phyloP scores from a whole-genome alignment of 2,797 vertebrate species.

The Silurus aristotelis region DNA sequence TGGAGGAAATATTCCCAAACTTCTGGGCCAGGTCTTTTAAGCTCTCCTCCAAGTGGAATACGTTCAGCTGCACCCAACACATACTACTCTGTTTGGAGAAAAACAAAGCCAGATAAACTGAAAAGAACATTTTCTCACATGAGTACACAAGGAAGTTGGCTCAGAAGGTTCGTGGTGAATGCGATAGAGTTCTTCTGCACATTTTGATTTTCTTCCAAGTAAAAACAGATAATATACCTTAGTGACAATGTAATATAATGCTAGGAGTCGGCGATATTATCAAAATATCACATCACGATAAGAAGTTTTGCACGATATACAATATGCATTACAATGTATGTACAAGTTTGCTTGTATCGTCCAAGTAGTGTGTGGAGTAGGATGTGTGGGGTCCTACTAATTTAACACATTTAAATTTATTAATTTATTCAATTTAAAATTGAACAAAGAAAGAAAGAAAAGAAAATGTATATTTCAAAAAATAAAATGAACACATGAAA shows the following conservation, averaged over 20 bases:
- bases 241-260: background rate
- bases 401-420: too few relatives aligned
- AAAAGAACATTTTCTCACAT: background rate
- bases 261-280: background rate
- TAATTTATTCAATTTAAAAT: too few relatives aligned
- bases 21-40: constrained; percentile 72
- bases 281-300: background rate
- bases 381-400: too few relatives aligned
- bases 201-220: background rate
- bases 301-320: background rate
- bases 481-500: too few relatives aligned
- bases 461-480: too few relatives aligned
- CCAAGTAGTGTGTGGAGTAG: too few relatives aligned
- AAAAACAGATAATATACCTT: background rate
- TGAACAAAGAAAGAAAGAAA: too few relatives aligned
- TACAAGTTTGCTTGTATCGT: background rate
- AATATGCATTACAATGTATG: background rate
- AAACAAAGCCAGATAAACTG: background rate
- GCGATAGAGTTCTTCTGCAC: background rate
- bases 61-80: constrained; percentile 80
- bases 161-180: background rate
- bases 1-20: constrained; percentile 81
- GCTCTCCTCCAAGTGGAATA: constrained; percentile 76
- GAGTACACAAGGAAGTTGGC: background rate
- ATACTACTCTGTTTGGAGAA: constrained; percentile 67